Evolutionary conservation across 2,113 vertebrate species (phyloP), one percentile per base, ranked within the genome.

Genomic region (Polypterus senegalus): DNA sequence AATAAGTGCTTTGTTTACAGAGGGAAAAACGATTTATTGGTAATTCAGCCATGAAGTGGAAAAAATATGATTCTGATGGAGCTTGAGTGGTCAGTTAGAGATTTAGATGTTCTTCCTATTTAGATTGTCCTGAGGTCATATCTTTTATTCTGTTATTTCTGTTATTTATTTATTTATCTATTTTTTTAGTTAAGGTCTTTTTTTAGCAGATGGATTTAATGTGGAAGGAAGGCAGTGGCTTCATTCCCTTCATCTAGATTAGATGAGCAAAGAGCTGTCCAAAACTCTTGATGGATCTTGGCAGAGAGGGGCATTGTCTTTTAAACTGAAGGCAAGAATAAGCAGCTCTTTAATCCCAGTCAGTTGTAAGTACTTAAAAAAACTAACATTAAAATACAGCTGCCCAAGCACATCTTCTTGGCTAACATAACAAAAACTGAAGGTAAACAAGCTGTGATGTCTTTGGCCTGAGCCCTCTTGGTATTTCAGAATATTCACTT

Each of bases 41-140:
- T 71, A 83, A 86, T 79, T 78, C 79, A 81, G 78, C 80, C 83
- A 78, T 83, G 81, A 85, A 82, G 81, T 85, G 81, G 80, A 83
- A 85, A 79, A 79, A 83, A 85, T 79, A 79, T 77, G 79, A 82
- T 72, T 78, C 71, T 86, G 82, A 84, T 80, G 72, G 76, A 79
- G 77, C 66, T 46, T 82, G 82, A 83, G 75, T 77, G 86, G 79
- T 81, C 84, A 85, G 83, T 84, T 80, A 79, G 77, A 76, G 74
- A 79, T 69, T 77, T 73, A 75, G 67, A 76, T 76, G 77, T 76
- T 70, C 63, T 63, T 71, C 73, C 60, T 67, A 69, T 81, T 79
- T 77, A 75, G 62, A 75, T 75, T 85, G 61, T 83, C 81, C 81
- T 77, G 54, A 74, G 81, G 81, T 87, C 72, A 82, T 79, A 70